phyloP scores from a whole-genome alignment of 2,888 invertebrate species.

The Beris chalybata region DNA sequence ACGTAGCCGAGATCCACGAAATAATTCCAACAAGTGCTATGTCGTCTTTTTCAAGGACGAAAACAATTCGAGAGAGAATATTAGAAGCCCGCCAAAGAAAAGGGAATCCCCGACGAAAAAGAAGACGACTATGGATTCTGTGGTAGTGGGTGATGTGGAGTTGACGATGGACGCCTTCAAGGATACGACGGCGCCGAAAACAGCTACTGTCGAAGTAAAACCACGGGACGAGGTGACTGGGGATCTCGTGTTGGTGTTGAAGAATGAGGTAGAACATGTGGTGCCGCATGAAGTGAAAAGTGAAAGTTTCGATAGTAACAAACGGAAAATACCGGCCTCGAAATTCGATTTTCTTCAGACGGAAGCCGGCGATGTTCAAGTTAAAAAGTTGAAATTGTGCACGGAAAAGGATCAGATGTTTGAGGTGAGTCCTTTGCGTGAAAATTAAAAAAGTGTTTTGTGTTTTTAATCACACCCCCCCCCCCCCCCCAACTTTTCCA shows the following conservation, averaged over 20 bases:
- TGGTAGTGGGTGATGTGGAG: not conserved
- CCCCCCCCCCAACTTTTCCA: not conserved
- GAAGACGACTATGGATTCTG: not conserved
- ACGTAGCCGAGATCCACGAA: constrained; percentile 34
- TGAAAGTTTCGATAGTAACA: constrained; percentile 31
- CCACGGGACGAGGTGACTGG: not conserved
- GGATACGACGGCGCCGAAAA: not conserved
- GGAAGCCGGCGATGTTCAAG: constrained; percentile 18
- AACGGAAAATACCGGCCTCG: constrained; percentile 28
- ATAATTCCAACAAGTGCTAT: constrained; percentile 38
- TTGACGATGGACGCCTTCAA: not conserved
- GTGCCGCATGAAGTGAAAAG: constrained; percentile 20
- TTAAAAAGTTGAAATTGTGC: constrained; percentile 37
- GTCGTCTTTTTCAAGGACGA: constrained; percentile 36
- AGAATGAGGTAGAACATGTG: constrained; percentile 13
- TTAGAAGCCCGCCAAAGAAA: constrained; percentile 24
- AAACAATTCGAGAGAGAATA: constrained; percentile 3
- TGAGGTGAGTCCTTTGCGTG: constrained; percentile 37
- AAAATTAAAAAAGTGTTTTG: not conserved
- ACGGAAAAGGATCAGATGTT: constrained; percentile 43
- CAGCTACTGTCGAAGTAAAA: not conserved
- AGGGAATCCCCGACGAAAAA: constrained; percentile 17
- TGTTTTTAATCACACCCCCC: not conserved
- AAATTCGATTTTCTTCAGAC: constrained; percentile 5
- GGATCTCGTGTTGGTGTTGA: no score